A percentile compares a stretch with the other conserved stretches of the same genome.
These are phyloP conservation scores for Machaerirhynchus nigripectus DNA, from an alignment of 2,113 vertebrate genomes.

Conservation along the genomic window DNA sequence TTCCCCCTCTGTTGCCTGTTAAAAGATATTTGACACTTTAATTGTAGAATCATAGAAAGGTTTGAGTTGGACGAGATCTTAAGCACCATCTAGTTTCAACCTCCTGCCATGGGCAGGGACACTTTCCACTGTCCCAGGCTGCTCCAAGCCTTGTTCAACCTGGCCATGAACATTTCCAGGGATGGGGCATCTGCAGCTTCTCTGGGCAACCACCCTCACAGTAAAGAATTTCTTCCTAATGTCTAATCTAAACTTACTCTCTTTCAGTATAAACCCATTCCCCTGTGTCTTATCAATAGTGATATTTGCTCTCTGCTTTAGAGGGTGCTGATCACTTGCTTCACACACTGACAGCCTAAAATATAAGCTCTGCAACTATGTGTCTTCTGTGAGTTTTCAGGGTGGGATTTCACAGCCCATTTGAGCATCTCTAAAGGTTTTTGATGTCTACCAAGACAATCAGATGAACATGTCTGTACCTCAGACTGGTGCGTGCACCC, in stretches of 20 bases:
- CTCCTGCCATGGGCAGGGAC: not conserved
- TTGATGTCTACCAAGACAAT: not conserved
- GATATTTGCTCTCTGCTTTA: not conserved
- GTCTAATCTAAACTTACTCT: not conserved
- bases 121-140: not conserved
- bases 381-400: not conserved
- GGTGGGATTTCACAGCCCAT: not conserved
- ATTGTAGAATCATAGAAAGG: not conserved
- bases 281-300: not conserved
- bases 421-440: not conserved
- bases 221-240: not conserved
- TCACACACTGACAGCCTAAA: not conserved
- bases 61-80: not conserved
- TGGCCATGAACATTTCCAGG: not conserved
- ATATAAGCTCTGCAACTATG: rapidly evolving
- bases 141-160: not conserved
- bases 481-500: not conserved
- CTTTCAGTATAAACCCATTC: not conserved
- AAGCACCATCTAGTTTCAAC: not conserved
- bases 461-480: not conserved
- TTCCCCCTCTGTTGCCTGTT: not conserved
- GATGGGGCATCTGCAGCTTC: not conserved
- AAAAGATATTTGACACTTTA: not conserved
- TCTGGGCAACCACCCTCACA: not conserved
- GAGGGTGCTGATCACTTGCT: not conserved